phyloP scores from a whole-genome alignment of 2,888 invertebrate species.

The Gnatocerus cornutus region DNA sequence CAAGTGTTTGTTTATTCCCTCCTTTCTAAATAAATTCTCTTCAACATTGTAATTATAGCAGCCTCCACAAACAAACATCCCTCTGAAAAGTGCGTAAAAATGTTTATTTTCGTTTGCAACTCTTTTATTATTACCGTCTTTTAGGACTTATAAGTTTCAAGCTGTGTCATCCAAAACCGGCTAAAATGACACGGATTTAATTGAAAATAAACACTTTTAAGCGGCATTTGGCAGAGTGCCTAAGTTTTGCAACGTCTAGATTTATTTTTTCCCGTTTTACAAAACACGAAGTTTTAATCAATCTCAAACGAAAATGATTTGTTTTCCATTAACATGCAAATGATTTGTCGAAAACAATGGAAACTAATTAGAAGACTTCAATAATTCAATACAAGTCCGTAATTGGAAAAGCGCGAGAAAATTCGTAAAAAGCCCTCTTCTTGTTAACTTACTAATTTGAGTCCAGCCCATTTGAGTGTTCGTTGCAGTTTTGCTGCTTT shows the following conservation, averaged over 20 bases:
- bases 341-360: conserved; percentile 41
- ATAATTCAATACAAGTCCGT: conserved; percentile 35
- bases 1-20: too few relatives aligned
- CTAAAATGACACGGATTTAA: conserved; percentile 1
- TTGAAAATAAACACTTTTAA: conserved; percentile 41
- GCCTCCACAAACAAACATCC: conserved; percentile 1
- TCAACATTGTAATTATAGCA: too few relatives aligned
- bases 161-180: not conserved
- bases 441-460: conserved; percentile 73
- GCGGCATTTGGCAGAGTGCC: conserved; percentile 32
- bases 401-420: conserved; percentile 16
- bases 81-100: conserved; percentile 1
- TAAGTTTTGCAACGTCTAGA: conserved; percentile 15
- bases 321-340: conserved; percentile 50
- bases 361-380: conserved; percentile 45
- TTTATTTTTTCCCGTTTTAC: conserved; percentile 10
- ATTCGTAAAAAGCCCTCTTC: not conserved
- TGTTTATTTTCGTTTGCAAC: not conserved
- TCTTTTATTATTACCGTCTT: conserved; percentile 2
- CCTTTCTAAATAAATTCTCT: too few relatives aligned
- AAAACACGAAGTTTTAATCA: conserved; percentile 31
- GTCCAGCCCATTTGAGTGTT: conserved; percentile 74
- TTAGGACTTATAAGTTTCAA: too few relatives aligned
- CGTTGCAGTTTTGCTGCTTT: conserved; percentile 74
- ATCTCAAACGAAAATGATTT: conserved; percentile 37